These are phyloP conservation scores for Atherinosoma microstoma DNA, from an alignment of 2,797 vertebrate species.

Conservation along the genomic window DNA sequence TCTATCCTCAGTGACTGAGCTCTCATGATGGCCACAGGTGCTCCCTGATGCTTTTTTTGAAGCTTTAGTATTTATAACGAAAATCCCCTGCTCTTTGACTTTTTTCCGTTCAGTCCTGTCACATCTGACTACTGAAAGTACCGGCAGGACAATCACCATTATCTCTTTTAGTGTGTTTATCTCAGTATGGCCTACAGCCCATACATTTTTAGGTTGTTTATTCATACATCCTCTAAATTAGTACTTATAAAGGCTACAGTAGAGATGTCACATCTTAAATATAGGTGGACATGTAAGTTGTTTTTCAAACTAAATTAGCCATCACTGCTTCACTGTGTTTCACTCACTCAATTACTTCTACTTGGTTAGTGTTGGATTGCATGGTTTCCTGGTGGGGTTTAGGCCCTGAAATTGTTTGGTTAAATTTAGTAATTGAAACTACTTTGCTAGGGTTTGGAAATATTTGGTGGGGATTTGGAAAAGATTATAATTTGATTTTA, in stretches of 20 bases:
- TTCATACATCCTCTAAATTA: not conserved
- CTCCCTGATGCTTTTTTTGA: not conserved
- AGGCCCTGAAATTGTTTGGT: no score
- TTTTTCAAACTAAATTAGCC: no score
- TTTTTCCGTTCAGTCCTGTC: not conserved
- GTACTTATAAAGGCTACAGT: not conserved
- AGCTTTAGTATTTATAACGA: not conserved
- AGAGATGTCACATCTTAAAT: not conserved
- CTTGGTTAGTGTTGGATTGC: no score
- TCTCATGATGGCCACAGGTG: conserved; percentile 26
- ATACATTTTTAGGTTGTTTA: not conserved
- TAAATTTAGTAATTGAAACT: no score
- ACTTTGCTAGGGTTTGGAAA: no score
- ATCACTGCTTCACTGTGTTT: no score
- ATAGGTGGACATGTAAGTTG: not conserved
- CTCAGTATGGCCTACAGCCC: no score
- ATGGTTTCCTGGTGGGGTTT: no score
- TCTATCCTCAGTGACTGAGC: conserved; percentile 46
- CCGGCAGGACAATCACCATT: not conserved
- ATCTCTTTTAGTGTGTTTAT: not conserved
- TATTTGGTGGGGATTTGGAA: no score
- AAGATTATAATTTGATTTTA: no score
- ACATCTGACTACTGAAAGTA: conserved; percentile 4
- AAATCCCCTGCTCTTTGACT: not conserved
- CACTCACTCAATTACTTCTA: no score